phyloP scores from a whole-genome alignment of 2,888 invertebrate genomes.

The Desoria tigrina region DNA sequence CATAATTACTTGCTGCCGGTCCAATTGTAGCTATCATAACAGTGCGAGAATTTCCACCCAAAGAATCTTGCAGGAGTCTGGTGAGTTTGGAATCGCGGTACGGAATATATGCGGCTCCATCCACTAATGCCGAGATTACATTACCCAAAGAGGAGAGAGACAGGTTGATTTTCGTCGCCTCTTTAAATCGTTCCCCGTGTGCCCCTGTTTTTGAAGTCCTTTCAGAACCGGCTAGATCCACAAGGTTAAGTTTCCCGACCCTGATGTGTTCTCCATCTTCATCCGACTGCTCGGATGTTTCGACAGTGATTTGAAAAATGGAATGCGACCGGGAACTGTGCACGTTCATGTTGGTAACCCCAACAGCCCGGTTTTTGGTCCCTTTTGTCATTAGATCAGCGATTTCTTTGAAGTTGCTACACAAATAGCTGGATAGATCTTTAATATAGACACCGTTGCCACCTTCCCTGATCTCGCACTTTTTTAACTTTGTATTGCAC shows the following conservation, averaged over 20 bases:
- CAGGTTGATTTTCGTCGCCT: slow-evolving; percentile 96
- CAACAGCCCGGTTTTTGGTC: slow-evolving; percentile 91
- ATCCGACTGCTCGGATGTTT: slow-evolving; percentile 77
- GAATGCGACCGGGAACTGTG: slow-evolving; percentile 97
- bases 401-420: slow-evolving; percentile 92
- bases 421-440: slow-evolving; percentile 89
- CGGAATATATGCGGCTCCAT: slow-evolving; percentile 88
- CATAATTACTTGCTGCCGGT: slow-evolving; percentile 95
- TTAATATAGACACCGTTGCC: slow-evolving; percentile 92
- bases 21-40: slow-evolving; percentile 94
- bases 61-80: slow-evolving; percentile 89
- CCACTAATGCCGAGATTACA: slow-evolving; percentile 93
- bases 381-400: slow-evolving; percentile 89
- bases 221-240: slow-evolving; percentile 72
- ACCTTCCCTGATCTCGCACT: slow-evolving; percentile 74
- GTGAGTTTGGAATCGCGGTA: slow-evolving; percentile 97
- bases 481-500: slow-evolving; percentile 68
- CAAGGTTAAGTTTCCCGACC: slow-evolving; percentile 30
- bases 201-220: slow-evolving; percentile 96
- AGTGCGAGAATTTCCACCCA: slow-evolving; percentile 98
- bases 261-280: slow-evolving; percentile 59
- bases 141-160: slow-evolving; percentile 96
- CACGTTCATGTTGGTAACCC: slow-evolving; percentile 95
- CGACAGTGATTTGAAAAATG: slow-evolving; percentile 95
- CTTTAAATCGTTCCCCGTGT: slow-evolving; percentile 84